These are phyloP conservation scores for Cryptotermes secundus DNA, from an alignment of 1,140 invertebrate species.

Conservation along the genomic window DNA sequence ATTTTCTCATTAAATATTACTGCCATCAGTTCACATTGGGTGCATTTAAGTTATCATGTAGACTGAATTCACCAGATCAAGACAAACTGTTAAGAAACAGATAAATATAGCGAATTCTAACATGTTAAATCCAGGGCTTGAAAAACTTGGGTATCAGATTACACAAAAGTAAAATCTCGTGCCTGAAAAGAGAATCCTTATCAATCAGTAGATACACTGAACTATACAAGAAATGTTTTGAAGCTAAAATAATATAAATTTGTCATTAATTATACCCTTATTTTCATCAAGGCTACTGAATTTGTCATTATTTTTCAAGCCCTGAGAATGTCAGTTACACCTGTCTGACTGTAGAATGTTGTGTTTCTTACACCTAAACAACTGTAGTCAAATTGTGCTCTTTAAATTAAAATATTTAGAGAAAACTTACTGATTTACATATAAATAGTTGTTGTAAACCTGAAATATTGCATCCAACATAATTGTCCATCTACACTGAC, in stretches of 20 bases:
- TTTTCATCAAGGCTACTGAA: neutral
- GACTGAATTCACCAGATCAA: neutral
- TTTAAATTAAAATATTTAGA: neutral
- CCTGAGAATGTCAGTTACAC: neutral
- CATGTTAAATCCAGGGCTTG: neutral
- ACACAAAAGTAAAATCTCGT: neutral
- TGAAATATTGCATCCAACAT: too few relatives aligned
- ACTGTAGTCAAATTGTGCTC: too few relatives aligned
- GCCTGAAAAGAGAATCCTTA: neutral
- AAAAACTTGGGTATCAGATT: neutral
- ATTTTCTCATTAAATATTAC: too few relatives aligned
- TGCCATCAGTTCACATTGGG: too few relatives aligned
- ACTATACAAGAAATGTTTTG: neutral
- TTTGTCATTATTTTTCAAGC: conserved; percentile 20
- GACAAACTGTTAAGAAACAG: neutral
- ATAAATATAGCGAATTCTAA: neutral
- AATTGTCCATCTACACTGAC: too few relatives aligned
- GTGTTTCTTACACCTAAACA: neutral
- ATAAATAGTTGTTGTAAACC: too few relatives aligned
- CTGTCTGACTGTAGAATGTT: neutral
- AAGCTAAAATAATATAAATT: conserved; percentile 13
- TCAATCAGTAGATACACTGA: neutral
- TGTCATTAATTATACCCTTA: neutral
- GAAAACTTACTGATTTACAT: neutral
- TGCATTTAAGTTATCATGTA: too few relatives aligned